Conservation (phyloP, 2,888 invertebrate genomes). For the Dasypogon diadema region DNA sequence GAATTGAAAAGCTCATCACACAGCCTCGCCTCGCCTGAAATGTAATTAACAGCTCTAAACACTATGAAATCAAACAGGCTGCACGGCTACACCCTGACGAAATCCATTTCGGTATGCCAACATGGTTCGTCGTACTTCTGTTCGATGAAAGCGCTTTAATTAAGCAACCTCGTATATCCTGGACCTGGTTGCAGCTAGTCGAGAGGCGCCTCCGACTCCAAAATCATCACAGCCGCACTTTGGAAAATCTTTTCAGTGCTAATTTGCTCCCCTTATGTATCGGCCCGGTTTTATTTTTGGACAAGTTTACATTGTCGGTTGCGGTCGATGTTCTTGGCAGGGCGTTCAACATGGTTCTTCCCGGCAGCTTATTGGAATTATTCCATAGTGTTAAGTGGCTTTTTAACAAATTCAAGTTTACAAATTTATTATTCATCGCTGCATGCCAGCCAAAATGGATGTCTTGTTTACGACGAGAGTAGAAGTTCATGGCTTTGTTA, state of each 20-base stretch:
- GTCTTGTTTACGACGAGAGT: not conserved
- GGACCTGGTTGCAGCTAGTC: not conserved
- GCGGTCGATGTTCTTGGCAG: not conserved
- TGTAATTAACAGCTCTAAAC: constrained; percentile 26
- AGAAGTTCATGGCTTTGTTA: not conserved
- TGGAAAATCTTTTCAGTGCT: not conserved
- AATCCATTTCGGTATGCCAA: not conserved
- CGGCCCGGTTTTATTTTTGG: not conserved
- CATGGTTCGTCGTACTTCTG: not conserved
- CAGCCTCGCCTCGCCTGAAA: not conserved
- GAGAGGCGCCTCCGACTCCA: not conserved
- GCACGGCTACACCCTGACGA: not conserved
- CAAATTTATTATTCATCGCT: not conserved
- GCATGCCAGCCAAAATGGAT: not conserved
- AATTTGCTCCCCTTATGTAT: constrained; percentile 4
- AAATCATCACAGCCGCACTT: not conserved
- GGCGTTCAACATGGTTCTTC: not conserved
- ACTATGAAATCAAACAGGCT: constrained; percentile 39
- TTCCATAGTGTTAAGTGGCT: not conserved
- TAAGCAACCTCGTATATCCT: not conserved
- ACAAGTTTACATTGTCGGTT: constrained; percentile 18
- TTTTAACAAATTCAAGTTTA: constrained; percentile 16
- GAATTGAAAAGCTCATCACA: constrained; percentile 29
- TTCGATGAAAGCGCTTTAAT: constrained; percentile 37
- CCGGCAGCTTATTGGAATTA: not conserved